Evolutionary conservation across 2,113 vertebrate species (phyloP).

Genomic region (human): GRCh38 chr4:5392501-5393000

Average conservation of each 20-base stretch:
- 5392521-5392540: background rate
- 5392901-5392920: background rate
- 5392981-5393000: fast-evolving
- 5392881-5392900: fast-evolving
- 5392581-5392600: background rate
- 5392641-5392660: background rate
- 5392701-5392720: background rate
- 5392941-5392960: background rate
- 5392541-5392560: background rate
- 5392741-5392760: fast-evolving
- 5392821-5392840: fast-evolving
- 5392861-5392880: fast-evolving
- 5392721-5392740: too few relatives aligned
- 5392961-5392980: background rate
- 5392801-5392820: fast-evolving
- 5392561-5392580: background rate
- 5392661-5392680: background rate
- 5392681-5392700: background rate
- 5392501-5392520: background rate
- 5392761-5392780: fast-evolving
- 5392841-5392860: fast-evolving
- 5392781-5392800: fast-evolving
- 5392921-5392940: background rate
- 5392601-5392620: background rate
- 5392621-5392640: background rate